phyloP scores from a whole-genome alignment of 2,797 vertebrate species.

The Takifugu rubripes region DNA sequence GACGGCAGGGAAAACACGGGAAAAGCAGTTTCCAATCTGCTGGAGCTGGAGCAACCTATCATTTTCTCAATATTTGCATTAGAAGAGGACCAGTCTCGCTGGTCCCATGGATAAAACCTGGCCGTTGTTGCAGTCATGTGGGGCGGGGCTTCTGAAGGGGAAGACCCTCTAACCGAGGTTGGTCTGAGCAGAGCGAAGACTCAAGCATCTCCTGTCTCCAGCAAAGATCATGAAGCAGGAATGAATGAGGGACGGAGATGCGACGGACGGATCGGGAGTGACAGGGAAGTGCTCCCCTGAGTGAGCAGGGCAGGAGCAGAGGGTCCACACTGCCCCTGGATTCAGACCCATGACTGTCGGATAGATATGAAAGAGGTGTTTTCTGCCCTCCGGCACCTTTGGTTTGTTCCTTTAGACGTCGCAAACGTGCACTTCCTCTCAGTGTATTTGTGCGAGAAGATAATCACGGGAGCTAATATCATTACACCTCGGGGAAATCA shows the following conservation, averaged over 20 bases:
- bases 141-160: too few species aligned
- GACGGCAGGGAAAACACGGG: too few species aligned
- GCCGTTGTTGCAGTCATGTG: too few species aligned
- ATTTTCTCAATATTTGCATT: too few species aligned
- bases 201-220: constrained; percentile 64
- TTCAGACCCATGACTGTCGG: constrained; percentile 3
- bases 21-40: too few species aligned
- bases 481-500: constrained; percentile 61
- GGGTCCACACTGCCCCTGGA: constrained; percentile 57
- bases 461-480: constrained; percentile 48
- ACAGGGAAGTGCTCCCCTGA: constrained; percentile 78
- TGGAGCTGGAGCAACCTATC: too few species aligned
- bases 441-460: constrained; percentile 25
- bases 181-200: constrained; percentile 55
- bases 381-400: neutral
- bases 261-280: constrained; percentile 82
- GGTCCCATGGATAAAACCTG: too few species aligned
- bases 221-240: constrained; percentile 70
- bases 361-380: constrained; percentile 5
- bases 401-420: constrained; percentile 3
- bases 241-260: constrained; percentile 79
- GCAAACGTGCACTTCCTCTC: constrained; percentile 5
- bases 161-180: too few species aligned
- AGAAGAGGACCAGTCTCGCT: too few species aligned
- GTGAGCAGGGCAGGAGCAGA: constrained; percentile 69